phyloP scores from a whole-genome alignment of 2,888 invertebrate genomes.

The Smittia sp. region DNA sequence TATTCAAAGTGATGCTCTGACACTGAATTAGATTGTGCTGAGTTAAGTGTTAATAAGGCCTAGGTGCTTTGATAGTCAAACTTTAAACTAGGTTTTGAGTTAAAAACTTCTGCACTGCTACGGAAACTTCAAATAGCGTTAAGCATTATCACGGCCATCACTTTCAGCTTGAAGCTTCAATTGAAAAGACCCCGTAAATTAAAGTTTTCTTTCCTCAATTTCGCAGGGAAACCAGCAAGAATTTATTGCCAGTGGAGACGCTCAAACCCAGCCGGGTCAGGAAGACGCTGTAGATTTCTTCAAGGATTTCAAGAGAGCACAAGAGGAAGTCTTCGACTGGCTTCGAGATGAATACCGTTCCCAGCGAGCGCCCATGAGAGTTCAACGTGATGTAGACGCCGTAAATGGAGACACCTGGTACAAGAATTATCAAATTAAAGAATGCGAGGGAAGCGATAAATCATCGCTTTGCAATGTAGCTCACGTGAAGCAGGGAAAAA shows the following conservation, averaged over 20 bases:
- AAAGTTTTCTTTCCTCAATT: background rate
- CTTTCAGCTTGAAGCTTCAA: too few relatives aligned
- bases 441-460: slow-evolving; percentile 42
- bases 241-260: too few relatives aligned
- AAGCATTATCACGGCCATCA: too few relatives aligned
- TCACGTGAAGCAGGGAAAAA: background rate
- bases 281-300: slow-evolving; percentile 26
- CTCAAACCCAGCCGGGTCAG: background rate
- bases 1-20: too few relatives aligned
- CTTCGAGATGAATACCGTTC: slow-evolving; percentile 24
- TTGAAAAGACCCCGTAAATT: too few relatives aligned
- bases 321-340: slow-evolving; percentile 30
- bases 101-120: too few relatives aligned
- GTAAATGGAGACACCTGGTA: slow-evolving; percentile 43
- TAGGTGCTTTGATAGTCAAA: too few relatives aligned
- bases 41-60: too few relatives aligned
- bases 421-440: slow-evolving; percentile 42
- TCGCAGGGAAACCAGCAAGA: too few relatives aligned
- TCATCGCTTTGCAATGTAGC: slow-evolving; percentile 17
- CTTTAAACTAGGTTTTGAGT: too few relatives aligned
- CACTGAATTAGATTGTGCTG: too few relatives aligned
- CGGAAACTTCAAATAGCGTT: too few relatives aligned
- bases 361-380: background rate
- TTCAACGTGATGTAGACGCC: slow-evolving; percentile 24
- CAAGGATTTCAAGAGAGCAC: slow-evolving; percentile 12